These are phyloP conservation scores for Polypedilum pembai DNA, from an alignment of 1,140 invertebrate species.

Conservation along the genomic window DNA sequence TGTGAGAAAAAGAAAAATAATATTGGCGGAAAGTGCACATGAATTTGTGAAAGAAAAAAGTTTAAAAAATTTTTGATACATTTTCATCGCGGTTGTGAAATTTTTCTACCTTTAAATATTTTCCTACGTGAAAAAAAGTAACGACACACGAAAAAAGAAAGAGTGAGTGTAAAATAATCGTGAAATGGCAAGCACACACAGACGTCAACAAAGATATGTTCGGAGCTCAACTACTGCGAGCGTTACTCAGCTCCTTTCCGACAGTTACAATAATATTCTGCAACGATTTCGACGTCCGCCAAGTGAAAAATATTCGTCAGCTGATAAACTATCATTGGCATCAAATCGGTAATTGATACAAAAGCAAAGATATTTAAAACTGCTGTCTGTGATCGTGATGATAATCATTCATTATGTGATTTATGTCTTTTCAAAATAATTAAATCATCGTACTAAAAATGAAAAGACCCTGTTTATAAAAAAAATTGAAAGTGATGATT, in stretches of 20 bases:
- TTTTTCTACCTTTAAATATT: slow-evolving; percentile 30
- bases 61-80: background rate
- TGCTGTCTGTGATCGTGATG: background rate
- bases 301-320: slow-evolving; percentile 44
- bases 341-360: background rate
- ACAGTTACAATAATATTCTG: slow-evolving; percentile 74
- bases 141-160: background rate
- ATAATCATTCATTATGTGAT: background rate
- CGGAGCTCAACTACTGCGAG: slow-evolving; percentile 67
- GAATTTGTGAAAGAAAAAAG: background rate
- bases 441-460: background rate
- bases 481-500: slow-evolving; percentile 6
- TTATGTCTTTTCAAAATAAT: too few relatives aligned
- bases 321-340: background rate
- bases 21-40: background rate
- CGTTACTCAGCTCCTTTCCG: slow-evolving; percentile 72
- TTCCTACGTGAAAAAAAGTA: slow-evolving; percentile 36
- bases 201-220: slow-evolving; percentile 56
- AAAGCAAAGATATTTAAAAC: background rate
- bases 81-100: slow-evolving; percentile 18
- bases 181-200: slow-evolving; percentile 39
- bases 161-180: background rate
- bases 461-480: background rate
- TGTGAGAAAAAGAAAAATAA: background rate
- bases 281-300: slow-evolving; percentile 68